Evolutionary conservation across 2,888 invertebrate genomes (phyloP), one percentile per base, ranked within the genome.

Genomic region (Meganola albula): DNA sequence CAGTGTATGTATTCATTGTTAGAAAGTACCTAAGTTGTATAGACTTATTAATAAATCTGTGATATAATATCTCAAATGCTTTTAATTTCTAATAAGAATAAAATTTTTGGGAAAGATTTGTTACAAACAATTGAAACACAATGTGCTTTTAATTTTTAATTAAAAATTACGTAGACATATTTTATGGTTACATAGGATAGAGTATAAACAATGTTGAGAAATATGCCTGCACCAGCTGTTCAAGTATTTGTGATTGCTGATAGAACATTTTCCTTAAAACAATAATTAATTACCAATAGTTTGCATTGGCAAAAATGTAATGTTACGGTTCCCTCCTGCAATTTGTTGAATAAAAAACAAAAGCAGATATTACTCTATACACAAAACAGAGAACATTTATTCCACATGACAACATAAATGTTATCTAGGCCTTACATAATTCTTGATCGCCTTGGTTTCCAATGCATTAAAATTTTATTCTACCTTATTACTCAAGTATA

Each of bases 151-250:
- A 75, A 60, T 77, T 78, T 80, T 80, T 79, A 78, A 75, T 79
- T 71, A 77, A 80, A 82, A 82, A 80, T 83, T 83, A 83, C 75
- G 74, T 80, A 79, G 79, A 82, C 83, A 82, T 77, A 82, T 82
- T 78, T 82, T 76, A 66, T 74, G 83, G 84, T 83, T 84, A 84
- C 79, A 85, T 82, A 79, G 68, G 74, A 76, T 79, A 74, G 73
- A 75, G 73, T 83, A 80, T 82, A 83, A 80, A 83, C 79, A 83
- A 74, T 70, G 72, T 71, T 71, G 63, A 66, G 66, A 74, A 65
- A 64, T 63, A 74, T 73, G 72, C 67, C 74, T 68, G 69, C 68
- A 71, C 66, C 78, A 75, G 74, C 71, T 52, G 48, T 68, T 69
- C 57, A 63, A 57, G 43, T 58, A 39, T 60, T 48, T 64, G 65